Base-by-base conservation (phyloP, 2,113 vertebrate species). In the Entosphenus tridentatus region DNA sequence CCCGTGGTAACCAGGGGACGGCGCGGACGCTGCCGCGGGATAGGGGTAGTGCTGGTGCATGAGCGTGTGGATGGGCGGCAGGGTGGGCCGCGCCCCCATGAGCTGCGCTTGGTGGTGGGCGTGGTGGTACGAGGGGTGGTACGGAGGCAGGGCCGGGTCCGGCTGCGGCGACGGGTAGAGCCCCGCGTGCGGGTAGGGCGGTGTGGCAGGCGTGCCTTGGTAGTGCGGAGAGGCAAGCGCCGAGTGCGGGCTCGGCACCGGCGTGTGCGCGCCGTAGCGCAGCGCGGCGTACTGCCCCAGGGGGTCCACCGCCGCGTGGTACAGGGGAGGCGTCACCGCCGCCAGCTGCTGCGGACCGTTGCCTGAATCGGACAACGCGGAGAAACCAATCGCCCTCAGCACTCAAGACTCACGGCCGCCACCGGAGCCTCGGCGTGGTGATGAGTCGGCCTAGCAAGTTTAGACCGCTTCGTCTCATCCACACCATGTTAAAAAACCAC, bases 31-130 rank as follows among this genome's bases (percentile, higher is more conserved):
- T 39, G 39, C 39, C 39, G 39, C 39, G 39, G 39, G 39, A 21
- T 65, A 65, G n/a, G 62, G 62, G 62, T 65, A 65, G 62, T 21
- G 62, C n/a, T 65, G 62, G 62, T 65, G 62, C n/a, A 65, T 21
- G n/a, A 65, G 21, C n/a, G 62, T 65, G 21, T 65, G 62, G n/a
- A 65, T 65, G n/a, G 62, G 62, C n/a, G 62, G 62, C n/a, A 65
- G 62, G n/a, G 62, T 65, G 21, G 62, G 62, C 62, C 62, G n/a
- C 6, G 39, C 39, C 39, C 39, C 39, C 39, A 39, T 39, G 39
- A 39, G 39, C 39, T 39, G 39, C 39, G 39, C 39, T 39, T 39
- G 39, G 39, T 39, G 39, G 39, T 39, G 39, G 39, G 39, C 39
- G 39, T 65, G 62, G n/a, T 65, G 62, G 62, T 9, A 65, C 62